Conservation (phyloP, 1,140 invertebrate genomes). For the Calliphora vicina region DNA sequence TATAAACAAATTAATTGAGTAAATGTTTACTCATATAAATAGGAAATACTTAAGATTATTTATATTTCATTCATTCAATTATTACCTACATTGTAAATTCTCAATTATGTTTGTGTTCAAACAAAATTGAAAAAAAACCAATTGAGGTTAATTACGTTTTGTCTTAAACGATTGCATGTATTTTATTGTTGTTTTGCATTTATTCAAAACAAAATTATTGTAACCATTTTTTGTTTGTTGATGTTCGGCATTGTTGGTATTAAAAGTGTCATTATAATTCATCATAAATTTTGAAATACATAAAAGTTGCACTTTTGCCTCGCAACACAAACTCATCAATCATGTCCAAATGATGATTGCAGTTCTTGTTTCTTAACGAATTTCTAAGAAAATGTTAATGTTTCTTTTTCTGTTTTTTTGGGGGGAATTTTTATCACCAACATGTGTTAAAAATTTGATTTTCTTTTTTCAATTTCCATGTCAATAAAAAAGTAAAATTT, state of each 20-base stretch:
- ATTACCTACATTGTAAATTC: neutral
- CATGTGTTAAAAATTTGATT: neutral
- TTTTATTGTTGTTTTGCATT: neutral
- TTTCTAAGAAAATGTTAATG: neutral
- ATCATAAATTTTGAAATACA: neutral
- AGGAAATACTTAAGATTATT: neutral
- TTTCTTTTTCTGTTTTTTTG: neutral
- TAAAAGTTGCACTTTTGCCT: neutral
- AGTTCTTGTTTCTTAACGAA: neutral
- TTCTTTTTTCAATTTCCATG: neutral
- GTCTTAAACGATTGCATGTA: neutral
- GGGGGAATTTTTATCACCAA: neutral
- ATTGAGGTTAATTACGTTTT: constrained; percentile 14
- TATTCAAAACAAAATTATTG: neutral
- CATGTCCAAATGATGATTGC: neutral
- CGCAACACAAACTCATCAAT: neutral
- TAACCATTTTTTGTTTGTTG: too few relatives aligned
- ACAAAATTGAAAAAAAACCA: neutral
- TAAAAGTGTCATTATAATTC: neutral
- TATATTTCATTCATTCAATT: neutral
- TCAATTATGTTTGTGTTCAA: neutral
- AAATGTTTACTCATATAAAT: too few relatives aligned
- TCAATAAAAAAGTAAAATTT: too few relatives aligned
- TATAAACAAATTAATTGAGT: neutral
- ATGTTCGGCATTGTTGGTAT: neutral